Percentiles rank a stretch among this genome's conserved stretches.
Conservation (phyloP, 2,113 vertebrate genomes). For the Sphyrna mokarran region DNA sequence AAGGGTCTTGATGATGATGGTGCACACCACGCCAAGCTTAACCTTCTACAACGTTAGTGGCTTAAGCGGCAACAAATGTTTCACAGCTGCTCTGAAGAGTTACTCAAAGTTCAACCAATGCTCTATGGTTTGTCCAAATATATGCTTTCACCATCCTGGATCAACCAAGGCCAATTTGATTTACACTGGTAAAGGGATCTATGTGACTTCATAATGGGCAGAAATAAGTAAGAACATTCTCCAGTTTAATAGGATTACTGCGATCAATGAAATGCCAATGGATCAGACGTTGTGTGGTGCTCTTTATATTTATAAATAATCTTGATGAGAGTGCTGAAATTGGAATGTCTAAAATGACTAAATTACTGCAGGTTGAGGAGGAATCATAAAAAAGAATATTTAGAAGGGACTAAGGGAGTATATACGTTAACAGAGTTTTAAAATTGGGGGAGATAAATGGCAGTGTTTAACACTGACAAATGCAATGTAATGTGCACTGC, state of each 20-base stretch:
- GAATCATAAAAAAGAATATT: neutral
- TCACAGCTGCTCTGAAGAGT: neutral
- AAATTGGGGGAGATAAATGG: neutral
- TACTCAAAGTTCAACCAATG: neutral
- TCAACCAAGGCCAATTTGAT: neutral
- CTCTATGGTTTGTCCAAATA: neutral
- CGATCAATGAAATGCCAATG: neutral
- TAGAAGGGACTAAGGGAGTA: neutral
- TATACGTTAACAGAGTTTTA: neutral
- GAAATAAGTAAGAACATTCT: conserved; percentile 23
- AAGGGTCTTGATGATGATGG: neutral
- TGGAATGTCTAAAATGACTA: conserved; percentile 28
- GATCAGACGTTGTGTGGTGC: neutral
- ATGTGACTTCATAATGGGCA: neutral
- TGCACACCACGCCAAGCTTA: neutral
- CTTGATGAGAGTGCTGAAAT: conserved; percentile 12
- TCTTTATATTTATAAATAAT: conserved; percentile 30
- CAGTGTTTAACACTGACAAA: neutral
- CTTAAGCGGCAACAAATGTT: neutral
- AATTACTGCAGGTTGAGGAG: conserved; percentile 15
- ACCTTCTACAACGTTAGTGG: neutral
- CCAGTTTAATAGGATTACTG: conserved; percentile 8
- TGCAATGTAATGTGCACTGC: neutral
- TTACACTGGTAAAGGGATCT: neutral
- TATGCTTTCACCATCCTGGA: neutral